Percentiles rank a stretch among this genome's conserved stretches.
phyloP scores from a whole-genome alignment of 2,113 vertebrate genomes.

The Larimichthys polyactis region DNA sequence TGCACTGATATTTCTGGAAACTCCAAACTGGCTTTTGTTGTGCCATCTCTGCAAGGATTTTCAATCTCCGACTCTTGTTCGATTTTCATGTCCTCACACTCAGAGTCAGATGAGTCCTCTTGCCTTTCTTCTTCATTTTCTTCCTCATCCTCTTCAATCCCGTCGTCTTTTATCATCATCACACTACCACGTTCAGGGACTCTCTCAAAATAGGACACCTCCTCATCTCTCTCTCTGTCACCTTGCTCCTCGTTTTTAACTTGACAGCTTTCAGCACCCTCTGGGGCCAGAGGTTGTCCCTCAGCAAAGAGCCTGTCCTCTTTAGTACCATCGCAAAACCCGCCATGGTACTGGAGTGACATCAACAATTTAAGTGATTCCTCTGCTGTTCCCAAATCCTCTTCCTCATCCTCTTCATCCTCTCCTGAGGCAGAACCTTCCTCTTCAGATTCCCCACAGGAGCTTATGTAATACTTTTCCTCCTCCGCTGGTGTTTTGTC shows the following conservation, averaged over 20 bases:
- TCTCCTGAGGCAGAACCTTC: slow-evolving; percentile 42
- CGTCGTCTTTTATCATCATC: slow-evolving; percentile 40
- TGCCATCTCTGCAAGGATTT: background rate
- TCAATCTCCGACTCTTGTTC: slow-evolving; percentile 18
- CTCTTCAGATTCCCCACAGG: slow-evolving; percentile 51
- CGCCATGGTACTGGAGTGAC: background rate
- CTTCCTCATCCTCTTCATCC: slow-evolving; percentile 48
- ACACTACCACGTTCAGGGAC: slow-evolving; percentile 44
- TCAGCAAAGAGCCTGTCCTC: slow-evolving; percentile 58
- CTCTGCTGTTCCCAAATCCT: slow-evolving; percentile 33
- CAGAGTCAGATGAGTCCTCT: slow-evolving; percentile 36
- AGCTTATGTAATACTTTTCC: slow-evolving; percentile 55
- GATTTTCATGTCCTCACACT: slow-evolving; percentile 35
- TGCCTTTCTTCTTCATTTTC: slow-evolving; percentile 28
- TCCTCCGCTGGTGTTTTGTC: background rate
- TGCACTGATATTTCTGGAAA: slow-evolving; percentile 43
- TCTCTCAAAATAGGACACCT: slow-evolving; percentile 59
- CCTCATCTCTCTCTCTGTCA: slow-evolving; percentile 53
- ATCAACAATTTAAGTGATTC: slow-evolving; percentile 40
- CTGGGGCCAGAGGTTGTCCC: slow-evolving; percentile 49
- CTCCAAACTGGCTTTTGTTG: slow-evolving; percentile 11
- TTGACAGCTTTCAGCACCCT: slow-evolving; percentile 51
- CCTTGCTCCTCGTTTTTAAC: slow-evolving; percentile 58
- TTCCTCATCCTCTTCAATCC: slow-evolving; percentile 34
- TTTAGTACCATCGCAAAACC: slow-evolving; percentile 35